These are phyloP conservation scores for Microplitis demolitor DNA, from an alignment of 1,140 invertebrate species.

Conservation along the genomic window DNA sequence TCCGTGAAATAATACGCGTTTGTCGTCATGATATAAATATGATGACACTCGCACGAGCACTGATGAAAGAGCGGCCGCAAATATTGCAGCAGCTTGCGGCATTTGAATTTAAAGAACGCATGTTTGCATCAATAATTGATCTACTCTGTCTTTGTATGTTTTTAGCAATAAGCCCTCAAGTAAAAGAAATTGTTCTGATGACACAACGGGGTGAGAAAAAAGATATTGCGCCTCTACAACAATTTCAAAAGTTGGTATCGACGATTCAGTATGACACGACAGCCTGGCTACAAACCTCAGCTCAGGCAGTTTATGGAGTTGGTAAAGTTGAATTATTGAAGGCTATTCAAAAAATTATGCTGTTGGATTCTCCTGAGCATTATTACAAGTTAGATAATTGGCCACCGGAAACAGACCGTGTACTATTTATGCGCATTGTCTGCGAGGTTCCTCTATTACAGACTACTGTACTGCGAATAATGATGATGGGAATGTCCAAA, in stretches of 20 bases:
- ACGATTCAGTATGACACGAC: constrained; percentile 82
- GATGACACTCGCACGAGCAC: constrained; percentile 69
- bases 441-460: constrained; percentile 87
- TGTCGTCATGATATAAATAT: constrained; percentile 81
- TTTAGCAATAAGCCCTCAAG: constrained; percentile 75
- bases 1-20: constrained; percentile 86
- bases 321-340: constrained; percentile 75
- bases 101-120: constrained; percentile 78
- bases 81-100: constrained; percentile 62
- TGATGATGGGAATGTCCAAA: constrained; percentile 84
- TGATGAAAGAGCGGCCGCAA: constrained; percentile 71
- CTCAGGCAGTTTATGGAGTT: constrained; percentile 76
- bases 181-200: constrained; percentile 71
- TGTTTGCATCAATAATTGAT: constrained; percentile 83
- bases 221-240: constrained; percentile 63
- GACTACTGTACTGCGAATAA: constrained; percentile 78
- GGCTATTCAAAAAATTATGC: constrained; percentile 84
- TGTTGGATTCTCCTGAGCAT: constrained; percentile 83
- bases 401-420: constrained; percentile 87
- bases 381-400: constrained; percentile 94
- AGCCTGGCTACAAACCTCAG: constrained; percentile 84
- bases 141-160: constrained; percentile 86
- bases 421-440: constrained; percentile 77
- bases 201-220: constrained; percentile 69
- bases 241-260: constrained; percentile 73